Evolutionary conservation across 2,797 vertebrate genomes (phyloP), one percentile per base, ranked within the genome.

Genomic region (Telmatherina bonti): DNA sequence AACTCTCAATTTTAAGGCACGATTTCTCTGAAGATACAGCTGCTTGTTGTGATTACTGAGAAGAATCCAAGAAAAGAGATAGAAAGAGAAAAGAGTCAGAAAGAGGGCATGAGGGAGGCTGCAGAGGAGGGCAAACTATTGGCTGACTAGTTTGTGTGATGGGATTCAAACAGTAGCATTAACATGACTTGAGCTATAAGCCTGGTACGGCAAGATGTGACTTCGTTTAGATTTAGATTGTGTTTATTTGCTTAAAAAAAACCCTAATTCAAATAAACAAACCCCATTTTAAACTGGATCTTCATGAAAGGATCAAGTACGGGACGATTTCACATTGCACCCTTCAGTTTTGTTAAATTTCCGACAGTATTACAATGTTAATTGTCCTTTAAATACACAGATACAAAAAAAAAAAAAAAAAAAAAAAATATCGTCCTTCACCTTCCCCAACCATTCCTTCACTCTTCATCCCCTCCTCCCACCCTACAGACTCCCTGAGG

Each of bases 41-140:
- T 82, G 88, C 92, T 91, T 94, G 91, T 94, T 97, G 93, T 90
- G 93, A 95, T 94, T 95, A 94, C 93, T 93, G 90, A 88, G 88
- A 70, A 76, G 72, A 20, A 60, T 74, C 51, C 63, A 45, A 78
- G 62, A 78, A 49, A 57, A 64, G 67, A 45, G 76, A 63, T 83
- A 89, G 90, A 84, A 83, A 36, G 85, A 90, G 91, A 49, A 67
- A 86, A 84, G 89, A 92, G 91, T 69, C 85, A 89, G 87, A 89
- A 59, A 65, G 60, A 80, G 82, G 76, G 65, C 63, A 67, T 0
- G 59, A 53, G 22, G 24, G 67, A 75, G 52, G 74, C 58, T 29
- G 65, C 33, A 72, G 63, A 72, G 60, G 30, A 73, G 80, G 68
- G 63, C 64, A 70, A 82, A 76, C 66, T 73, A 58, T 68, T 60